Base-by-base conservation (phyloP, 2,113 vertebrate species). In the Periophthalmus modestus region DNA sequence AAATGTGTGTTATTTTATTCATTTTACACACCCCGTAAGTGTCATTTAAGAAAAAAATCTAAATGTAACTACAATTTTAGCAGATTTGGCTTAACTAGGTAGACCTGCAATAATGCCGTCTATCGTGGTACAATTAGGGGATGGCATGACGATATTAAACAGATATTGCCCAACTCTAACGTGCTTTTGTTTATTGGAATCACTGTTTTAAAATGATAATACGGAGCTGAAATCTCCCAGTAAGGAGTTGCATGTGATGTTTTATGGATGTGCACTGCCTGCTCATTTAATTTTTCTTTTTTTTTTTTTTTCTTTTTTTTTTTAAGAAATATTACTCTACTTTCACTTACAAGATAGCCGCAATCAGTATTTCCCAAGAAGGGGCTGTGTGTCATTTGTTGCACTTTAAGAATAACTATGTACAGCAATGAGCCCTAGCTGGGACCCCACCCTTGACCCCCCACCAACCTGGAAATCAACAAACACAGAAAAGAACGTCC, bases 381-480 rank as follows among this genome's bases (percentile, higher is more conserved):
- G 52, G 52, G 74, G 72, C 61, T 46, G 73, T 77, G 66, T 85
- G 80, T 83, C 69, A 19, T 68, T 77, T 46, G 36, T 82, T 71
- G 87, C 87, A 89, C 82, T 91, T 89, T 79, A 89, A 92, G 87
- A 93, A 93, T 77, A 92, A 92, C 86, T 93, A 93, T 92, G 83
- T 93, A 93, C 93, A 93, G 92, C 90, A 78, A 86, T 76, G 83
- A 90, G 75, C 66, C 73, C 82, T 65, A 18, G 81, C 52, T 43
- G 50, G 19, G 33, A 61, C 68, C 74, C 55, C 62, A 66, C 54
- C 63, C 39, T 68, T 55, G 23, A 68, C 87, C 76, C 57, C 57
- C 72, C 77, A 75, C 82, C 73, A 78, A 81, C 78, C 72, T 52
- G 59, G 68, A 7, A 89, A 72, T 11, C 18, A 83, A 82, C 34